phyloP scores from a whole-genome alignment of 2,113 vertebrate species.

The Pygoscelis adeliae region DNA sequence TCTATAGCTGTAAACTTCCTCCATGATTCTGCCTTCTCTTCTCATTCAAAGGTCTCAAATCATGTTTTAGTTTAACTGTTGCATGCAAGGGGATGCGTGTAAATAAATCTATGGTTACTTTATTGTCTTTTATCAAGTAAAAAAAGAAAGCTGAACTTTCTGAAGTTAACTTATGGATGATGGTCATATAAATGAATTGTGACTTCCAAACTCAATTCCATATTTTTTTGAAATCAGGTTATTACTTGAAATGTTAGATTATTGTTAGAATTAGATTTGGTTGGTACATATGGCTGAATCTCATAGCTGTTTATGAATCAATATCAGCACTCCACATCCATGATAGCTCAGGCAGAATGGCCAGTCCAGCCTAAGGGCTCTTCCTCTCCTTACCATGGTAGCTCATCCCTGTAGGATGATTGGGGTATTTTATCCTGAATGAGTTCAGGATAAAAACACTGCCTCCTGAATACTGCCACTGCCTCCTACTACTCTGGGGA shows the following conservation, averaged over 20 bases:
- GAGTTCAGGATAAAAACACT: not conserved
- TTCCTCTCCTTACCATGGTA: not conserved
- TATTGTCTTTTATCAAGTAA: not conserved
- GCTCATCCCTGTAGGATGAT: not conserved
- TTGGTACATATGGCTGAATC: not conserved
- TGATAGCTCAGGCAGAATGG: not conserved
- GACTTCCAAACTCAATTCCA: not conserved
- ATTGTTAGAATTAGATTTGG: not conserved
- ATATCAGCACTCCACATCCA: rapidly evolving
- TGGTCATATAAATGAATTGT: not conserved
- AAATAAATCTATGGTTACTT: not conserved
- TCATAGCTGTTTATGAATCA: not conserved
- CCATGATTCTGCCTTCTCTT: not conserved
- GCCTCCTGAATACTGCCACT: not conserved
- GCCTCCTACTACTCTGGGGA: not conserved
- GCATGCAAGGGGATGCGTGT: not conserved
- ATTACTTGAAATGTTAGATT: not conserved
- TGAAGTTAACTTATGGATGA: not conserved
- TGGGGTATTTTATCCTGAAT: not conserved
- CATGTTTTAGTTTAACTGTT: not conserved
- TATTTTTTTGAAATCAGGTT: not conserved
- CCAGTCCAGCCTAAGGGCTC: not conserved
- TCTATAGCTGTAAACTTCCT: not conserved
- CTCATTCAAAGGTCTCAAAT: not conserved
- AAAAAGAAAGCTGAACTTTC: not conserved